Evolutionary conservation across 1,140 invertebrate genomes (phyloP).

Genomic region (Arctopsyche grandis): DNA sequence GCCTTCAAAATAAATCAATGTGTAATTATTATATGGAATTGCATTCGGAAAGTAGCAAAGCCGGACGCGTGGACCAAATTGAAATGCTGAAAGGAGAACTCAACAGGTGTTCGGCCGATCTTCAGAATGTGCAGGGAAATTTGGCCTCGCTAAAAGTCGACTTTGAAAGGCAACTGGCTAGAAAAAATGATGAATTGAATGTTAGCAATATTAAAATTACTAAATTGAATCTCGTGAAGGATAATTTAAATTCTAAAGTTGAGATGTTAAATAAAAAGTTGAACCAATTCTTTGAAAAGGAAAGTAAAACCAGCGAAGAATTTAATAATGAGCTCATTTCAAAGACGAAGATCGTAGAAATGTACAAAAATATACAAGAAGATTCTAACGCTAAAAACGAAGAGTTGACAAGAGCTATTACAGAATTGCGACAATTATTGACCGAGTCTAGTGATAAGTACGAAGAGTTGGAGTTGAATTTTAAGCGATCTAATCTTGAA

Average conservation of each 20-base stretch:
- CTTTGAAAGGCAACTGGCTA: slow-evolving; percentile 79
- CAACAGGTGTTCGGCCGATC: slow-evolving; percentile 77
- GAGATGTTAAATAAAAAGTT: slow-evolving; percentile 80
- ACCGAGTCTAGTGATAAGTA: slow-evolving; percentile 82
- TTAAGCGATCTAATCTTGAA: slow-evolving; percentile 71
- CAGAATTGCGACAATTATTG: slow-evolving; percentile 82
- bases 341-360: slow-evolving; percentile 83
- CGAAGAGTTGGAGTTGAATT: slow-evolving; percentile 79
- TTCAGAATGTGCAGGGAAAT: slow-evolving; percentile 80
- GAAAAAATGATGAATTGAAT: slow-evolving; percentile 82
- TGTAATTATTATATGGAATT: slow-evolving; percentile 83
- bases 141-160: slow-evolving; percentile 75
- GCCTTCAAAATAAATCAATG: slow-evolving; percentile 81
- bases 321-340: slow-evolving; percentile 86
- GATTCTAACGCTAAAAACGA: slow-evolving; percentile 79
- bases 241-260: slow-evolving; percentile 74
- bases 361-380: slow-evolving; percentile 83
- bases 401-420: slow-evolving; percentile 80
- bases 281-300: slow-evolving; percentile 77
- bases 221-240: slow-evolving; percentile 74
- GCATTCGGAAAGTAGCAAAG: slow-evolving; percentile 82
- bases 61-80: slow-evolving; percentile 79
- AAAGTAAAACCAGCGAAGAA: slow-evolving; percentile 81
- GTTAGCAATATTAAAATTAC: slow-evolving; percentile 72
- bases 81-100: slow-evolving; percentile 80